Conservation (phyloP, 2,113 vertebrate species). For the Crypturellus undulatus region DNA sequence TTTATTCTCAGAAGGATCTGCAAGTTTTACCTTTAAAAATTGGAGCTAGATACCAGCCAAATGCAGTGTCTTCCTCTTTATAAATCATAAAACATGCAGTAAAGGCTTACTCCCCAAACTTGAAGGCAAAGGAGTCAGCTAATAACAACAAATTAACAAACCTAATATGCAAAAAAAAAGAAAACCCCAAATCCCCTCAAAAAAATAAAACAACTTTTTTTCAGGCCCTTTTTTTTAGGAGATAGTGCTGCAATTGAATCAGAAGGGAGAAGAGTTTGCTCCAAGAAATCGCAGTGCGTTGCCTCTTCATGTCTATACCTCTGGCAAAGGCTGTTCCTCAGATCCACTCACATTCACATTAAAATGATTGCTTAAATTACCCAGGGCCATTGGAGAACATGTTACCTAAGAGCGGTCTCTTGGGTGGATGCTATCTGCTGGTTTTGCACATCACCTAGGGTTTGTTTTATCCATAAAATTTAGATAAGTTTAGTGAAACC, state of each 20-base stretch:
- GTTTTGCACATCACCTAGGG: slow-evolving; percentile 47
- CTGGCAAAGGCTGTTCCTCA: slow-evolving; percentile 49
- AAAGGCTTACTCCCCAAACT: not conserved
- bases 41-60: slow-evolving; percentile 14
- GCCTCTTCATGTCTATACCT: slow-evolving; percentile 35
- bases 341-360: slow-evolving; percentile 51
- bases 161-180: not conserved
- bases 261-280: slow-evolving; percentile 23
- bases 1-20: slow-evolving; percentile 24
- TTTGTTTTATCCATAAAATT: slow-evolving; percentile 72
- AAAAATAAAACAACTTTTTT: not conserved
- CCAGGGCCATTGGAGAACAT: slow-evolving; percentile 1
- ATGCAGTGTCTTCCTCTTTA: not conserved
- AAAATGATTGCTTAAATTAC: slow-evolving; percentile 64
- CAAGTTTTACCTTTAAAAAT: slow-evolving; percentile 5
- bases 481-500: slow-evolving; percentile 77
- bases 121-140: slow-evolving; percentile 19
- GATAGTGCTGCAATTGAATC: not conserved
- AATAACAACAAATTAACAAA: not conserved
- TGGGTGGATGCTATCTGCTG: slow-evolving; percentile 68
- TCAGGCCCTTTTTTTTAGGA: not conserved
- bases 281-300: slow-evolving; percentile 10
- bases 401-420: slow-evolving; percentile 44
- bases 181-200: too few species aligned
- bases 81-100: not conserved